Percentiles rank a stretch among this genome's conserved stretches.
Conservation (phyloP, 1,140 invertebrate species). For the Penaeus vannamei region DNA sequence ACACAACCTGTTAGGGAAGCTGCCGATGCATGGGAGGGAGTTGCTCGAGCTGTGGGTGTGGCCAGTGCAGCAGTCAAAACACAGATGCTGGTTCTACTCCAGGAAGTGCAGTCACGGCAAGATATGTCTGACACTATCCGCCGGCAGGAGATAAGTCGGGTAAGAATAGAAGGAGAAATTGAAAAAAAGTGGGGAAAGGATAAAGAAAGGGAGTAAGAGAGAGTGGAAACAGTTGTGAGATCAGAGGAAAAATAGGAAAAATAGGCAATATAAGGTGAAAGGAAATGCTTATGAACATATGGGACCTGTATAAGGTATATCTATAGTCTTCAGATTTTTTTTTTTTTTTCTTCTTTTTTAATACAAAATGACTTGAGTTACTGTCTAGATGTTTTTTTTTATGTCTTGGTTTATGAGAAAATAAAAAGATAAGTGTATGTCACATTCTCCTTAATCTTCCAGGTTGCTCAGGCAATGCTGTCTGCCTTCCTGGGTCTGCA, state of each 20-base stretch:
- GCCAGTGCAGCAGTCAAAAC: conserved; percentile 56
- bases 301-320: no score
- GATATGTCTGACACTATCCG: conserved; percentile 40
- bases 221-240: no score
- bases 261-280: no score
- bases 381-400: no score
- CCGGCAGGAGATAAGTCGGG: conserved; percentile 11
- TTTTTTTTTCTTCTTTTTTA: no score
- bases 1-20: conserved; percentile 38
- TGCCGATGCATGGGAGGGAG: conserved; percentile 58
- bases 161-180: not conserved
- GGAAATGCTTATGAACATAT: no score
- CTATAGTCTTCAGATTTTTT: no score
- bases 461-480: conserved; percentile 52
- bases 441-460: not conserved
- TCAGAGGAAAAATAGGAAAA: no score
- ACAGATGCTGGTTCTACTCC: conserved; percentile 54
- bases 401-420: no score
- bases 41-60: conserved; percentile 54
- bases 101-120: conserved; percentile 50
- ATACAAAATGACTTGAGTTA: no score
- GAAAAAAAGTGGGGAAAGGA: no score
- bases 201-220: no score
- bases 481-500: conserved; percentile 57
- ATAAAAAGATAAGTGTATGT: not conserved